phyloP scores from a whole-genome alignment of 2,113 vertebrate species.

The Zeus faber region DNA sequence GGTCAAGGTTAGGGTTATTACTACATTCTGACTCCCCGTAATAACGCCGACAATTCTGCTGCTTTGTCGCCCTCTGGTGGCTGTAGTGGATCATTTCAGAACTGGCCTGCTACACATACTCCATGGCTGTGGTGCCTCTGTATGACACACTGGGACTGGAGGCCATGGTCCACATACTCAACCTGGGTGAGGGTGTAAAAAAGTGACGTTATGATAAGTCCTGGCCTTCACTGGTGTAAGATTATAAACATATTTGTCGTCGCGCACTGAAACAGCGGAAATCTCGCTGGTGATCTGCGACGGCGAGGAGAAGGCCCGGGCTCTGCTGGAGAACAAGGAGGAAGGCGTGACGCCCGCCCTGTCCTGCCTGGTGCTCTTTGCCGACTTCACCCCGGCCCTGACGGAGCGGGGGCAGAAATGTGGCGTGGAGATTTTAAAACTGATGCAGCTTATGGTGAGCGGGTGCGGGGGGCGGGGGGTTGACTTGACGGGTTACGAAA shows the following conservation, averaged over 20 bases:
- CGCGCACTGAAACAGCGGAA: conserved; percentile 53
- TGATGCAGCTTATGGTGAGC: conserved; percentile 74
- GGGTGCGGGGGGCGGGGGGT: conserved; percentile 1
- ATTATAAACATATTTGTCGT: not conserved
- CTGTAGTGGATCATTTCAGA: conserved; percentile 77
- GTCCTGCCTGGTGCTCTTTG: conserved; percentile 74
- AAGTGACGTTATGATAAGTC: no score
- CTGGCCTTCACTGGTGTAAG: no score
- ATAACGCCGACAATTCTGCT: conserved; percentile 5
- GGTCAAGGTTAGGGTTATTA: no score
- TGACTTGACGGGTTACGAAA: conserved; percentile 10
- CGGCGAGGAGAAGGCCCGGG: conserved; percentile 70
- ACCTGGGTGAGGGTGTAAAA: conserved; percentile 61
- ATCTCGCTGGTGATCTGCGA: conserved; percentile 78
- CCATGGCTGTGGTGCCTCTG: conserved; percentile 77
- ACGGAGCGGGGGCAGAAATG: conserved; percentile 66
- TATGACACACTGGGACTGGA: conserved; percentile 77
- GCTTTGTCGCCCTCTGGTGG: conserved; percentile 75
- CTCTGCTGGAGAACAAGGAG: conserved; percentile 74
- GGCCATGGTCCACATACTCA: conserved; percentile 77
- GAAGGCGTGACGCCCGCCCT: conserved; percentile 61
- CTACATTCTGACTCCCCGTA: no score
- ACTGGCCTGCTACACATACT: conserved; percentile 78
- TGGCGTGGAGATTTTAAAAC: conserved; percentile 70
- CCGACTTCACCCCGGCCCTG: conserved; percentile 59